Evolutionary conservation across 2,888 invertebrate species (phyloP).

Genomic region (Caenorhabditis panamensis): DNA sequence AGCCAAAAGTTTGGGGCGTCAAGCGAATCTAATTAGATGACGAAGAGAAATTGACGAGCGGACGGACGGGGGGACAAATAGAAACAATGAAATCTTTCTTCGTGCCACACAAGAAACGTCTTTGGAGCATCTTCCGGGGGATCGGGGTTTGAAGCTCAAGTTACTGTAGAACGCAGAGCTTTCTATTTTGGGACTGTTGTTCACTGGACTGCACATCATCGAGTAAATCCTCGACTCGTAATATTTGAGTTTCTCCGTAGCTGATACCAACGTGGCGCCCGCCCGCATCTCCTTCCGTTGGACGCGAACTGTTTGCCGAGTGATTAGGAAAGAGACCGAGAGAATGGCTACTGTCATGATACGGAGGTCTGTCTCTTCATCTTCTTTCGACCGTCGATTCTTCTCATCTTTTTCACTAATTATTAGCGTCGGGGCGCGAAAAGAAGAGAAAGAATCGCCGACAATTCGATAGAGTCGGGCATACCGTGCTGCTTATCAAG

Average conservation of each 20-base stretch:
- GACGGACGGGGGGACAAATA: background rate
- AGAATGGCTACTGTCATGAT: constrained; percentile 32
- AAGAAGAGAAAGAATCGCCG: background rate
- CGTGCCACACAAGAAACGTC: background rate
- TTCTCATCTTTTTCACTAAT: constrained; percentile 8
- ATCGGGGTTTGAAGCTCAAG: background rate
- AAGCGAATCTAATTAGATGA: constrained; percentile 22
- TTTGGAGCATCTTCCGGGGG: background rate
- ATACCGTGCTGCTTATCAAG: constrained; percentile 12
- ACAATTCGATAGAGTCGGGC: background rate
- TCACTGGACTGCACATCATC: background rate
- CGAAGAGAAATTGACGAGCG: constrained; percentile 3
- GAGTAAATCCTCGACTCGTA: background rate
- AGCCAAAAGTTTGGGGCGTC: constrained; percentile 18
- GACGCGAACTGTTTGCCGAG: constrained; percentile 40
- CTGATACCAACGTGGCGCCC: constrained; percentile 42
- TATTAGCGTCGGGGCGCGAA: constrained; percentile 10
- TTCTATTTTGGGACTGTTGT: background rate
- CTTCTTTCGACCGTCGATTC: background rate
- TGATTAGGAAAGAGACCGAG: constrained; percentile 35
- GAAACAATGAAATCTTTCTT: constrained; percentile 11
- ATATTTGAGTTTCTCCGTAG: constrained; percentile 7
- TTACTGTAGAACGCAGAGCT: too few species aligned
- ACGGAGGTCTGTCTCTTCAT: constrained; percentile 10
- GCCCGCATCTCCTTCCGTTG: constrained; percentile 18